phyloP scores from a whole-genome alignment of 92 coral and sea anemone genomes.

The Nematostella vectensis region DNA sequence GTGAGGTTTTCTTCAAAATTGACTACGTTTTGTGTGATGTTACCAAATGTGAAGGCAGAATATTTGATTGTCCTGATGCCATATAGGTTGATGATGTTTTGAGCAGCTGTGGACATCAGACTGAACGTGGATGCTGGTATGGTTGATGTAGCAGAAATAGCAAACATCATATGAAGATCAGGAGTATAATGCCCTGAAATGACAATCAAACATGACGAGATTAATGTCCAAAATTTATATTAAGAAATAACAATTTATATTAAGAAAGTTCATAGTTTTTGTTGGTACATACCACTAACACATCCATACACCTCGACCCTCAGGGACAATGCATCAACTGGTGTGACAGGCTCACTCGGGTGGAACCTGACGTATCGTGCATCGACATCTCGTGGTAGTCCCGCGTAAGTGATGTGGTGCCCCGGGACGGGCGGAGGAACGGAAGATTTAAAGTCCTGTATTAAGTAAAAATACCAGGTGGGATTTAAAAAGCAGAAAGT shows the following conservation, averaged over 20 bases:
- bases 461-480: too few species aligned
- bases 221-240: background rate
- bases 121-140: conserved; percentile 4
- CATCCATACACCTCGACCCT: conserved; percentile 28
- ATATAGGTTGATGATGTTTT: conserved; percentile 12
- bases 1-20: conserved; percentile 3
- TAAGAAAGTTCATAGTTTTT: background rate
- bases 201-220: too few species aligned
- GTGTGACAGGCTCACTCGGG: conserved; percentile 17
- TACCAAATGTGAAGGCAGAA: conserved; percentile 14
- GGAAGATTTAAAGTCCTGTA: conserved; percentile 1
- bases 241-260: background rate
- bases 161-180: conserved; percentile 25
- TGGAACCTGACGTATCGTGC: conserved; percentile 21
- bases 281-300: conserved; percentile 7
- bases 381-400: conserved; percentile 4
- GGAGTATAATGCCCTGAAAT: too few species aligned
- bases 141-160: conserved; percentile 15
- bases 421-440: conserved; percentile 7
- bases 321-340: conserved; percentile 5
- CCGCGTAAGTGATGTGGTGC: conserved; percentile 3
- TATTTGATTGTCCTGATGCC: conserved; percentile 9
- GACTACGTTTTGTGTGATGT: conserved; percentile 5
- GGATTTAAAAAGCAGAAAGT: too few species aligned
- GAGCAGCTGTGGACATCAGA: conserved; percentile 12